These are phyloP conservation scores for Acleris cristana DNA, from an alignment of 2,888 invertebrate species.

Conservation along the genomic window DNA sequence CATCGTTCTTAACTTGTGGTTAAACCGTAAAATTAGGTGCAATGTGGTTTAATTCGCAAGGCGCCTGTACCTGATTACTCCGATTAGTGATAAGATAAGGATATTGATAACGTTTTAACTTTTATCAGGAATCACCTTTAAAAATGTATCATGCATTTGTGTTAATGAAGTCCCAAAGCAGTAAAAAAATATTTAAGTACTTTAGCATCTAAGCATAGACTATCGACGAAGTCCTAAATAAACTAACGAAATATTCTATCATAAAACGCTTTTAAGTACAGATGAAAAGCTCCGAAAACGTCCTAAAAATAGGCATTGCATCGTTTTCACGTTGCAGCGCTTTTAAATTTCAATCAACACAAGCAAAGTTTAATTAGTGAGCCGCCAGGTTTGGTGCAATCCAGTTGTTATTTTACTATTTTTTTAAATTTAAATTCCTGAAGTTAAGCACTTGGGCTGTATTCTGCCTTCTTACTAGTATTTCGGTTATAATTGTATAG, in stretches of 20 bases:
- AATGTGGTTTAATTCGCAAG: neutral
- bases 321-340: conserved; percentile 28
- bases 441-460: too few relatives aligned
- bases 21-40: neutral
- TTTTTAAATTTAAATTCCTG: too few relatives aligned
- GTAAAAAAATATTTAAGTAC: too few relatives aligned
- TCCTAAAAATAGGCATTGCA: conserved; percentile 28
- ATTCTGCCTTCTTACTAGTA: too few relatives aligned
- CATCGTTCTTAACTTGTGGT: neutral
- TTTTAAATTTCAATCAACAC: conserved; percentile 29
- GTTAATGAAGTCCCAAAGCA: too few relatives aligned
- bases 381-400: too few relatives aligned
- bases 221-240: neutral
- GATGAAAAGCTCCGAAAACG: conserved; percentile 16
- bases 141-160: neutral
- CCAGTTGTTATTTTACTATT: too few relatives aligned
- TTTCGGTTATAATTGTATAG: too few relatives aligned
- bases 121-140: conserved; percentile 2
- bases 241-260: neutral
- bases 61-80: conserved; percentile 10
- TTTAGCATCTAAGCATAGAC: too few relatives aligned
- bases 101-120: conserved; percentile 12
- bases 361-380: too few relatives aligned
- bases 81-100: conserved; percentile 26
- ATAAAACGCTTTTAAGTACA: conserved; percentile 1